Evolutionary conservation across 2,888 invertebrate genomes (phyloP).

Genomic region (Drosophila prostipennis): DNA sequence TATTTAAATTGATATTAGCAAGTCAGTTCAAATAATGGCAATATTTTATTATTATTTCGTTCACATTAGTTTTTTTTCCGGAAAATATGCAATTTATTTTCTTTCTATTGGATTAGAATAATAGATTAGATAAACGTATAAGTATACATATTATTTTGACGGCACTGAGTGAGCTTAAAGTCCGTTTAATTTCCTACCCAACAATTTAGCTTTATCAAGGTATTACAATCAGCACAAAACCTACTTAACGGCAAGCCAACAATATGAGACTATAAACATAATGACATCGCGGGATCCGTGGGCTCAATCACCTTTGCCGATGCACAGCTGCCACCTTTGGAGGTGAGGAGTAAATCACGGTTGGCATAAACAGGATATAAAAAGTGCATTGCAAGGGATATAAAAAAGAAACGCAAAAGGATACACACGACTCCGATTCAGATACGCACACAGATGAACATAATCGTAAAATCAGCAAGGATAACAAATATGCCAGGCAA

Average conservation of each 20-base stretch:
- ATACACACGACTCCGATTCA: conserved; percentile 39
- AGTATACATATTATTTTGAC: background rate
- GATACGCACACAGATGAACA: conserved; percentile 38
- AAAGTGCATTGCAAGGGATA: conserved; percentile 74
- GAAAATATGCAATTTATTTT: background rate
- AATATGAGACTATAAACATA: conserved; percentile 39
- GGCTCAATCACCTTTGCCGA: conserved; percentile 44
- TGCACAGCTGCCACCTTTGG: conserved; percentile 38
- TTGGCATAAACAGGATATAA: conserved; percentile 77
- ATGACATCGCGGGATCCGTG: conserved; percentile 21
- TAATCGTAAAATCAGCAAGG: conserved; percentile 71
- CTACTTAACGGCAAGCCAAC: conserved; percentile 26
- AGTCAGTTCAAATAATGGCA: too few species aligned
- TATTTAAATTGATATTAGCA: too few species aligned
- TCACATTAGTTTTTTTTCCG: too few species aligned
- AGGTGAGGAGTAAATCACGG: conserved; percentile 56
- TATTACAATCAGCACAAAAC: conserved; percentile 28
- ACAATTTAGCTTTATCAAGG: conserved; percentile 16
- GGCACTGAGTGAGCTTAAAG: background rate
- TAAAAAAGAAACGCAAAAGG: conserved; percentile 50
- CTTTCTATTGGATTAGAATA: background rate
- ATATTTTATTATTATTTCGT: too few species aligned
- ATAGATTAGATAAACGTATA: background rate
- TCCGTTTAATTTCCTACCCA: conserved; percentile 3
- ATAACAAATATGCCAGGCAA: conserved; percentile 64